These are phyloP conservation scores for Acanthurus lineatus DNA, from an alignment of 2,797 vertebrate genomes.

Conservation along the genomic window DNA sequence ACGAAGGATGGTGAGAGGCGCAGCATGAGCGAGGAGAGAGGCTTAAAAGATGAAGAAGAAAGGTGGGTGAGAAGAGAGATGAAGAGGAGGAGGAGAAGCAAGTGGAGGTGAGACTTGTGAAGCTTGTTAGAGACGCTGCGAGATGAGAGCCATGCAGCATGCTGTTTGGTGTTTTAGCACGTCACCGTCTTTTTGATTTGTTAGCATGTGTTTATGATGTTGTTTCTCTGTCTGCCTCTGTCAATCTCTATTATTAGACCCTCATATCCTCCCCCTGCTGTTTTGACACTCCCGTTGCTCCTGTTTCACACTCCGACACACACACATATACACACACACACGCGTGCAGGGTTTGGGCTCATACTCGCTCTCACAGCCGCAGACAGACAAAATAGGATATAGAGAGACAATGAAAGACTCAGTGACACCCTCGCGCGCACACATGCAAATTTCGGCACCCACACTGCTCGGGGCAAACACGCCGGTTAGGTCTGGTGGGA, in stretches of 20 bases:
- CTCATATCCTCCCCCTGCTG: conserved; percentile 77
- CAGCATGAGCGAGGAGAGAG: conserved; percentile 42
- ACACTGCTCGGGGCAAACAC: conserved; percentile 30
- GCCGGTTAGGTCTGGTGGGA: conserved; percentile 40
- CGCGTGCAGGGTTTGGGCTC: conserved; percentile 30
- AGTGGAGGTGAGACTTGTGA: conserved; percentile 78
- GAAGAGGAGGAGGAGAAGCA: conserved; percentile 65
- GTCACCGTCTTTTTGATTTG: conserved; percentile 82
- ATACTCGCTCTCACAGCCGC: conserved; percentile 11
- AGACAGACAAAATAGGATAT: conserved; percentile 44
- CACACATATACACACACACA: not conserved
- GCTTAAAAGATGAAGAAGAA: conserved; percentile 63
- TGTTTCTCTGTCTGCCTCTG: conserved; percentile 77
- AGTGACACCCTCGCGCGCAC: conserved; percentile 12
- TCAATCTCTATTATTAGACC: conserved; percentile 83
- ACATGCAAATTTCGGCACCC: conserved; percentile 39
- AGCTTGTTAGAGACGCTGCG: conserved; percentile 72
- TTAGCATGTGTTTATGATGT: conserved; percentile 82
- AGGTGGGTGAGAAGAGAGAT: conserved; percentile 66
- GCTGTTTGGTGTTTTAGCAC: conserved; percentile 77
- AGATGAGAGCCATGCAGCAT: conserved; percentile 70
- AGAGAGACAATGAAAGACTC: conserved; percentile 43
- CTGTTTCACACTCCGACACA: conserved; percentile 70
- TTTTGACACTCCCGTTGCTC: conserved; percentile 78
- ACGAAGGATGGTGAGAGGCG: conserved; percentile 53